Base-by-base conservation (phyloP, 2,888 invertebrate genomes). In the Cotesia congregata region DNA sequence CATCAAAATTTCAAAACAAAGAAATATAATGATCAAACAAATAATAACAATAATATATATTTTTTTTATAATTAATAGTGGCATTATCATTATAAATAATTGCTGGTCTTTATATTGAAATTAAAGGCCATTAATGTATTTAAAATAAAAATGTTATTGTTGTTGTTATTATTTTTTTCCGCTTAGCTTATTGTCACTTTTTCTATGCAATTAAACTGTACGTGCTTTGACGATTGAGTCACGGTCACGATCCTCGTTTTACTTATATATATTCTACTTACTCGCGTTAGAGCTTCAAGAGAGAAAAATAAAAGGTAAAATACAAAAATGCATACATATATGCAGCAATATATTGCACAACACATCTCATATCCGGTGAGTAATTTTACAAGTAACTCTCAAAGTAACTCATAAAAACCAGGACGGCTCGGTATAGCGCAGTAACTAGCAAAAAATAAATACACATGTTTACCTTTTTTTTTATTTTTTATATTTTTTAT, bases 201-300 rank as follows among this genome's bases (percentile, higher is more conserved):
- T 79, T 78, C 78, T 76, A 79, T 76, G 84, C 84, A 85, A 85
- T 85, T 85, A 85, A 81, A 74, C 67, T 76, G 82, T 84, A 85
- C 82, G 84, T 85, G 83, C 83, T 82, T 81, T 82, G 78, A 80
- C 82, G 85, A 85, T 85, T 85, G 85, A 85, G 85, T 85, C 85
- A 85, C 83, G 83, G 85, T 78, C 77, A 12, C 50, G 50, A 50
- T 50, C 50, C 50, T 50, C 50, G 50, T 77, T 77, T 65, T 62
- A 62, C 69, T 74, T 78, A 80, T 78, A 78, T 80, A 77, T 76
- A 77, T 20, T 74, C 67, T 39, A 72, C 67, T 69, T 64, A 30
- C 30, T 50, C 50, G 50, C 50, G 50, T 50, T 50, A 50, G 50
- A 50, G 67, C 17, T 71, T 50, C 59, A 50, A 60, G 50, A 39